These are phyloP conservation scores for Aleiodes leptofemur DNA, from an alignment of 2,888 invertebrate species.

Conservation along the genomic window DNA sequence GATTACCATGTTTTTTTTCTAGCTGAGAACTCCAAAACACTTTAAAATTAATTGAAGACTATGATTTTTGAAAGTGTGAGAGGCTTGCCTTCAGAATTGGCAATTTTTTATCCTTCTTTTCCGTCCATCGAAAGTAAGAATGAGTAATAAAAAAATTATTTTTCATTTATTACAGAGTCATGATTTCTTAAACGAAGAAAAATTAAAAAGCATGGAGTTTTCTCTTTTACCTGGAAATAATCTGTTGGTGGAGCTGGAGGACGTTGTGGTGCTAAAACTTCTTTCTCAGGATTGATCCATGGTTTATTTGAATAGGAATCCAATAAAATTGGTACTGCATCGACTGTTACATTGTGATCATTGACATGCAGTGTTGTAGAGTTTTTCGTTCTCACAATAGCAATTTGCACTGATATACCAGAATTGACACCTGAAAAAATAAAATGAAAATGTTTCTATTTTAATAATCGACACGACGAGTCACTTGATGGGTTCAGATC, in stretches of 20 bases:
- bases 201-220: too few relatives aligned
- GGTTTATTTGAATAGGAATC: constrained; percentile 90
- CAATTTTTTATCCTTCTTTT: too few relatives aligned
- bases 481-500: constrained; percentile 52
- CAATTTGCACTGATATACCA: constrained; percentile 91
- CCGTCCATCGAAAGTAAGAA: constrained; percentile 28
- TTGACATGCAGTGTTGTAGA: constrained; percentile 89
- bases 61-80: neutral
- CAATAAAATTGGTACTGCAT: constrained; percentile 83
- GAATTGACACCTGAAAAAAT: constrained; percentile 80
- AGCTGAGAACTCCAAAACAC: neutral
- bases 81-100: neutral
- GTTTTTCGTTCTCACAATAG: constrained; percentile 85
- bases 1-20: too few relatives aligned
- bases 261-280: constrained; percentile 90
- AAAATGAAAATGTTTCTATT: constrained; percentile 39
- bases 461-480: constrained; percentile 45
- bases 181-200: too few relatives aligned
- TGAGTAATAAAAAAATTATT: neutral
- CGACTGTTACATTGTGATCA: constrained; percentile 83
- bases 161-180: constrained; percentile 1
- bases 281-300: constrained; percentile 89
- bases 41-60: constrained; percentile 17
- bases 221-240: constrained; percentile 84
- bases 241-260: constrained; percentile 93